phyloP scores from a whole-genome alignment of 2,113 vertebrate species.

The Chascanopsetta lugubris region DNA sequence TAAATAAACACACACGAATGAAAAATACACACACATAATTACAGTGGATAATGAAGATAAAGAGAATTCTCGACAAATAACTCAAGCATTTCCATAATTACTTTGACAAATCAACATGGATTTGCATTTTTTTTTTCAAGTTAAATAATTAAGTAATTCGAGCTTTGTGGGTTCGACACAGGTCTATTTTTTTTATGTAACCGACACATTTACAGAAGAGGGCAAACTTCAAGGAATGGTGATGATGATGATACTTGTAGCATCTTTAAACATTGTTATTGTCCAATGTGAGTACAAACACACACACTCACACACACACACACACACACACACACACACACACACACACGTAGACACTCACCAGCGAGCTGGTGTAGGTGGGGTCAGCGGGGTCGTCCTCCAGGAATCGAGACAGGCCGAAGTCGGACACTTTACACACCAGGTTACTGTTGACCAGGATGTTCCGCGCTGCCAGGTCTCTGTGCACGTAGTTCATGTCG shows the following conservation, averaged over 20 bases:
- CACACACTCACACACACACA: conserved; percentile 39
- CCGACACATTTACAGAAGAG: conserved; percentile 2
- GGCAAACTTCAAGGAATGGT: conserved; percentile 1
- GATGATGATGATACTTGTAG: conserved; percentile 20
- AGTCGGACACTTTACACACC: conserved; percentile 98
- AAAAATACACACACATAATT: too few relatives aligned
- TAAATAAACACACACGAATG: too few relatives aligned
- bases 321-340: conserved; percentile 34
- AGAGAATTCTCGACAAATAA: too few relatives aligned
- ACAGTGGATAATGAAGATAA: too few relatives aligned
- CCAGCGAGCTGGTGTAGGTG: conserved; percentile 97
- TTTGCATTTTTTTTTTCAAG: too few relatives aligned
- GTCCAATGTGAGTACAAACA: conserved; percentile 7
- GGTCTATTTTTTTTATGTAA: conserved; percentile 15
- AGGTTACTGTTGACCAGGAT: conserved; percentile 98
- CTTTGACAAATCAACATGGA: too few relatives aligned
- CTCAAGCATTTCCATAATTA: too few relatives aligned
- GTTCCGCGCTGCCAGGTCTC: conserved; percentile 95
- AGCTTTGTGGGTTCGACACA: conserved; percentile 10
- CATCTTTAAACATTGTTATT: conserved; percentile 36
- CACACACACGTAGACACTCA: conserved; percentile 63
- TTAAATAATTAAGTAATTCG: too few relatives aligned
- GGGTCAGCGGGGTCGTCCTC: conserved; percentile 94
- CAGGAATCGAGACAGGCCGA: conserved; percentile 93
- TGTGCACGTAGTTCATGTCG: conserved; percentile 97